Evolutionary conservation across 2,888 invertebrate species (phyloP).

Genomic region (Rambutsinella grinnellia): DNA sequence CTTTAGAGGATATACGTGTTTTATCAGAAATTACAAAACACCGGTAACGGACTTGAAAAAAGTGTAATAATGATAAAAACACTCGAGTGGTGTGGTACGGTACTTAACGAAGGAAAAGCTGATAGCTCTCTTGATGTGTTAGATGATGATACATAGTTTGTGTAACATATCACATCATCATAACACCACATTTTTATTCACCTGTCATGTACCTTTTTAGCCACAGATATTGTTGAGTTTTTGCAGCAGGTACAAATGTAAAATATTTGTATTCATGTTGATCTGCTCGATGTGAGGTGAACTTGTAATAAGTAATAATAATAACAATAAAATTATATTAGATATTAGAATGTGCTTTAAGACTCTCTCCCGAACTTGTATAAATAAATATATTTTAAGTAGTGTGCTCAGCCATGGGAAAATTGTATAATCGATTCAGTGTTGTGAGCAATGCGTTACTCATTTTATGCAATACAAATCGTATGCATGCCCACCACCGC

Average conservation of each 20-base stretch:
- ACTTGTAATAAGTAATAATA: constrained; percentile 50
- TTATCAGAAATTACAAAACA: too few relatives aligned
- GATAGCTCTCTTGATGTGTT: background rate
- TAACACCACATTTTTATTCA: background rate
- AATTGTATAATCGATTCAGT: constrained; percentile 42
- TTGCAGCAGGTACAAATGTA: constrained; percentile 34
- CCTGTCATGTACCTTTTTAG: background rate
- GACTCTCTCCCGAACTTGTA: background rate
- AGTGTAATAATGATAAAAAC: background rate
- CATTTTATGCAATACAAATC: background rate
- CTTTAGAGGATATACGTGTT: background rate
- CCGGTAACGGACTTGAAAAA: background rate
- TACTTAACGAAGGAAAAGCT: background rate
- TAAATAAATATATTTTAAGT: constrained; percentile 12
- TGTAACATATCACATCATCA: background rate
- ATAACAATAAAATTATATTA: constrained; percentile 40
- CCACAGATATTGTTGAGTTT: constrained; percentile 21
- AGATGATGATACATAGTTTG: background rate
- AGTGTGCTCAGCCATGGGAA: constrained; percentile 54
- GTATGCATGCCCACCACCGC: background rate
- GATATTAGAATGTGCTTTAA: constrained; percentile 44
- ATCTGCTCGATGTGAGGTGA: constrained; percentile 51
- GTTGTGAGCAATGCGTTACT: background rate
- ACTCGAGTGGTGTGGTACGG: background rate
- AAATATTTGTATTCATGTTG: constrained; percentile 48